Evolutionary conservation across 2,888 invertebrate genomes (phyloP), one percentile per base, ranked within the genome.

Genomic region (Eubasilissa splendida): DNA sequence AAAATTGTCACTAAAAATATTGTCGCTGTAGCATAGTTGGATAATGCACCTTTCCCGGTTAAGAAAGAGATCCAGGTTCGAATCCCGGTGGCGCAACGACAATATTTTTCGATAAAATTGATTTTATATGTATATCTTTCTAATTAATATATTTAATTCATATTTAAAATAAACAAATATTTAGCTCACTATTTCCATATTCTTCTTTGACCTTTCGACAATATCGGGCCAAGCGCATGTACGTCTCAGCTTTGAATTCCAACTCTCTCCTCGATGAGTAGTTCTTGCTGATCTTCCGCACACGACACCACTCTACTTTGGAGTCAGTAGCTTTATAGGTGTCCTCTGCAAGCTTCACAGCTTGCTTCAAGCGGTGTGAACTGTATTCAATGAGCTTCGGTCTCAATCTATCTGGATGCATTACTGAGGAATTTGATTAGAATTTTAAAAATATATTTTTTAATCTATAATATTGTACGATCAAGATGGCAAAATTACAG

Each of bases 151-250:
- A n/a, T n/a, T n/a, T n/a, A n/a, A n/a, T n/a, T n/a, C n/a, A n/a
- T n/a, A n/a, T n/a, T n/a, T n/a, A n/a, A n/a, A n/a, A n/a, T 22
- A 22, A 22, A 22, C 22, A 22, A 22, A 22, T 22, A 42, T 42
- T 42, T 42, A 50, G 14, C 71, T 73, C 22, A 80, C 80, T 63
- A 50, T 74, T 42, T n/a, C 52, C 42, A 53, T 84, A 79, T 53
- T 83, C 76, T 54, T 85, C 84, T 42, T 87, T 85, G 53, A 84
- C 73, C 66, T 86, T 85, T 73, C 87, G 87, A 42, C 87, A 86
- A 84, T 87, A 89, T 80, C 89, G 86, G 1, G 89, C 89, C 59
- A 90, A 84, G 81, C 86, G 86, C 52, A 88, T 85, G 82, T 88
- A 87, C 1, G 87, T 85, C 54, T 87, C 85, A 3, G 86, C 86